Evolutionary conservation across 2,888 invertebrate species (phyloP), one percentile per base, ranked within the genome.

Genomic region (Lasioglossum zephyrum): DNA sequence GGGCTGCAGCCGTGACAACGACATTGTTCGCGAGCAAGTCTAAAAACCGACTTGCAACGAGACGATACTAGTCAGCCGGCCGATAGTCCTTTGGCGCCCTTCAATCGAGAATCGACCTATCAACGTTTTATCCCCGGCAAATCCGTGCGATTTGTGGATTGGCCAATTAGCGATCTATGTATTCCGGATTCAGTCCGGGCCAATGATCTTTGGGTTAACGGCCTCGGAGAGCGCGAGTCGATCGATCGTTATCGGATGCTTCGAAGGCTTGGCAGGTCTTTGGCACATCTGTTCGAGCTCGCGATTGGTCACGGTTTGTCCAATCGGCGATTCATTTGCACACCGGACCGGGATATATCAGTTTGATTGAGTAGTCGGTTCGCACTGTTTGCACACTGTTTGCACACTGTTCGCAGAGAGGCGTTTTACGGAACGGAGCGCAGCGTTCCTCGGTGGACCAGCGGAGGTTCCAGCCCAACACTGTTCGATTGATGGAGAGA

Each of bases 161-260:
- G 22, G 66, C 36, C 66, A 66, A 66, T 22, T 31, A 41, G 39
- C 57, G 31, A 41, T 41, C 70, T 41, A 41, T 41, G 36, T 36
- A 36, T 36, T 41, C 13, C 70, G 11, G n/a, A 13, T n/a, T 41
- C 70, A 4, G n/a, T 41, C n/a, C 5, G 22, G 41, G 70, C 70
- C 39, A 70, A 70, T n/a, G 70, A 70, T 70, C 70, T 70, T 41
- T 5, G 5, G 70, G 70, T 70, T 41, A 70, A 70, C n/a, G 70
- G 39, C 41, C 70, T 70, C 70, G 39, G 39, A 18, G 39, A 18
- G 39, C 4, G 36, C 22, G 69, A 69, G 22, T 69, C 11, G 11
- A 69, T 69, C 69, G 69, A 69, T 69, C 69, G 69, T 39, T 39
- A 22, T 69, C 39, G 22, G 22, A 39, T 22, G 22, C 39, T 39